phyloP scores from a whole-genome alignment of 2,888 invertebrate genomes.

The Drepanosiphum platanoidis region DNA sequence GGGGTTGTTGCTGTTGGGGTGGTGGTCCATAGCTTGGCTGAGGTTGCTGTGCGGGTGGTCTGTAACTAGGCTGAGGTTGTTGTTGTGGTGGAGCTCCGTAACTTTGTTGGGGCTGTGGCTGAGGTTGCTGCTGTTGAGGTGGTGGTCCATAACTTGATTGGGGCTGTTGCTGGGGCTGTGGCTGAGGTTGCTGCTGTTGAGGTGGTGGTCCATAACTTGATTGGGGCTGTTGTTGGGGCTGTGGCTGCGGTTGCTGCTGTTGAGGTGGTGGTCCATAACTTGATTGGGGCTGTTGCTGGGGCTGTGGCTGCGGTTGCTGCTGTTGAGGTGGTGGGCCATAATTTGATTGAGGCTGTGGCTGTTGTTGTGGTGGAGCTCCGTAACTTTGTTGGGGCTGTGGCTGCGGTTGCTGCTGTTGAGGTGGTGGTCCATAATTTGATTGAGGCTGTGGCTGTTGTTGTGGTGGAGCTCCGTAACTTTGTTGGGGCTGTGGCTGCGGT shows the following conservation, averaged over 20 bases:
- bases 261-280: conserved; percentile 69
- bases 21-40: too few relatives aligned
- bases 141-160: conserved; percentile 70
- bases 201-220: conserved; percentile 70
- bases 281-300: conserved; percentile 68
- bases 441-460: conserved; percentile 66
- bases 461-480: conserved; percentile 66
- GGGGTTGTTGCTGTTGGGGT: too few relatives aligned
- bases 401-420: conserved; percentile 67
- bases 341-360: conserved; percentile 68
- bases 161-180: conserved; percentile 65
- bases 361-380: conserved; percentile 63
- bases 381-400: conserved; percentile 66
- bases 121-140: conserved; percentile 64
- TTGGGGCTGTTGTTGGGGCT: conserved; percentile 67
- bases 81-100: too few relatives aligned
- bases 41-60: too few relatives aligned
- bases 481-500: conserved; percentile 63
- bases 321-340: conserved; percentile 69
- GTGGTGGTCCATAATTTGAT: conserved; percentile 70
- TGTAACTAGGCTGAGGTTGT: too few relatives aligned
- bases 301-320: conserved; percentile 63
- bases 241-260: conserved; percentile 63
- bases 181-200: conserved; percentile 63
- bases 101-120: too few relatives aligned